Evolutionary conservation across 2,797 vertebrate genomes (phyloP), one percentile per base, ranked within the genome.

Genomic region (Falco columbarius): DNA sequence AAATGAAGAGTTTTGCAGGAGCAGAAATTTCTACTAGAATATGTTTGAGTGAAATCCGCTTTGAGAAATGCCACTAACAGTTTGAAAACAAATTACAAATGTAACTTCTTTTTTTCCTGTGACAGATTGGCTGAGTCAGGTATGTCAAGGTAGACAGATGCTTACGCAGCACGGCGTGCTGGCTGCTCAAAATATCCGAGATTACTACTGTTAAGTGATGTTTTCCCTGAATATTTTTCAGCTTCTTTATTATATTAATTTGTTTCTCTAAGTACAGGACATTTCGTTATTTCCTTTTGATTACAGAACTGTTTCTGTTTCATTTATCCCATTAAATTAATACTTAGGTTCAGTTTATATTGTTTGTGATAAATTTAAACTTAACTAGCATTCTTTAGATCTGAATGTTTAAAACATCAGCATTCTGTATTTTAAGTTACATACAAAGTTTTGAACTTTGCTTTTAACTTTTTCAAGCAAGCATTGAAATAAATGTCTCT

Each of bases 151-250:
- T 2, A 34, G 58, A 14, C 8, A 7, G 81, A 32, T 1, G 40
- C 49, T 16, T 13, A 9, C 0, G 11, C 47, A 21, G n/a, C 13
- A 15, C 27, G 29, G 40, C 2, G 1, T 32, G 19, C 47, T 10
- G 22, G 14, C 47, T 40, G 30, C 59, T 44, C 46, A 2, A 20
- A 15, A 17, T 20, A 22, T 49, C 56, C 32, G 9, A 12, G 5
- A 6, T 27, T 18, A 2, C 59, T 73, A 13, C 52, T 66, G 22
- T 20, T 51, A 27, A 80, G 61, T 32, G 46, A 49, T 1, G 2
- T 19, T 61, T 81, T 34, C 40, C 24, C 79, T 38, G 3, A 40
- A 40, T 40, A 40, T 49, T 54, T 59, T 44, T 9, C 46, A 29
- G 12, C 32, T 72, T 38, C 22, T 49, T 58, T 26, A 30, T 49